Percentiles rank a stretch among this genome's conserved stretches.
phyloP scores from a whole-genome alignment of 2,797 vertebrate genomes.

The Gadopsis marmoratus region DNA sequence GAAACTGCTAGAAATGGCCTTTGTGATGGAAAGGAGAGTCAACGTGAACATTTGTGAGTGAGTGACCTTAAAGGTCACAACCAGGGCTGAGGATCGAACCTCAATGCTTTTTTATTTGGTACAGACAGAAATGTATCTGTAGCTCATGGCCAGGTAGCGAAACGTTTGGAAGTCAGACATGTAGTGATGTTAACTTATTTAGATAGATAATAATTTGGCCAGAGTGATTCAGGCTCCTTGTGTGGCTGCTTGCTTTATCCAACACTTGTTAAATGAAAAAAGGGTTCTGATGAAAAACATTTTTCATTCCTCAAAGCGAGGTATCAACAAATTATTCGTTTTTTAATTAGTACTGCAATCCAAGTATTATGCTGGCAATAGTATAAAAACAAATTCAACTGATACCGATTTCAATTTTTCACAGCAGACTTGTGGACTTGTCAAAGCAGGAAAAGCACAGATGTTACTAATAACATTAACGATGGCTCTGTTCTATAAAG shows the following conservation, averaged over 20 bases:
- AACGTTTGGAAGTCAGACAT: not conserved
- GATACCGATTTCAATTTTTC: not conserved
- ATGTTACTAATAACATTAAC: not conserved
- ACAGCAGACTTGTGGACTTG: not conserved
- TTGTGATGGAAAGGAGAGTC: not conserved
- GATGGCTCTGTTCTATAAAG: not conserved
- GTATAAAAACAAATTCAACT: no score
- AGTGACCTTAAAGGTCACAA: slow-evolving; percentile 10
- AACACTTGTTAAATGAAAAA: not conserved
- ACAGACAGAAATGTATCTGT: not conserved
- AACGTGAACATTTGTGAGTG: not conserved
- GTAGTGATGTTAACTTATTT: not conserved
- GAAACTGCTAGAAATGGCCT: not conserved
- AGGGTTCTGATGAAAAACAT: no score
- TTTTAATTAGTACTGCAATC: not conserved
- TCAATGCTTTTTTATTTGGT: not conserved
- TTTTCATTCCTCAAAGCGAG: not conserved
- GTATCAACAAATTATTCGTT: not conserved
- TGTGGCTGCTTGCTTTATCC: no score
- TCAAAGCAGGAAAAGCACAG: not conserved
- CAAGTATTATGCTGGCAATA: no score
- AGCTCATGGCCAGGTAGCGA: not conserved
- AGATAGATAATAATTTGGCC: not conserved
- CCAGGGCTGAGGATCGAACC: not conserved
- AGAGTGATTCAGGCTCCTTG: not conserved